phyloP scores from a whole-genome alignment of 2,113 vertebrate genomes.

The Nipponia nippon region DNA sequence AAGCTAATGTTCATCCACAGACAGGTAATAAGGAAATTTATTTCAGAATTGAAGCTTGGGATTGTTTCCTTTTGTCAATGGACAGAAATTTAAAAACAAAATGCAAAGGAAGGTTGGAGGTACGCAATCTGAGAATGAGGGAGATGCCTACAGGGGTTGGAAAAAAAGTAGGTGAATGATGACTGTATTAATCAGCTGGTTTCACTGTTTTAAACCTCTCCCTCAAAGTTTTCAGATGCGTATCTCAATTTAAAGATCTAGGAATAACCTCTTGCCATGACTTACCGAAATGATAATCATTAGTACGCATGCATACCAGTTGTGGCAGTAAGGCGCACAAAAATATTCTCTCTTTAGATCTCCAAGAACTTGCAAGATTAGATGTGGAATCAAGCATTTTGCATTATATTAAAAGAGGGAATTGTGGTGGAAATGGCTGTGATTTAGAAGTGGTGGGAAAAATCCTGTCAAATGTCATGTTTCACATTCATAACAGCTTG shows the following conservation, averaged over 20 bases:
- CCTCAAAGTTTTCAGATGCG: neutral
- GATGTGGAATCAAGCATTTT: neutral
- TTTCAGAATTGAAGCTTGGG: neutral
- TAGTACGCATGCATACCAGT: neutral
- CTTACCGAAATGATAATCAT: neutral
- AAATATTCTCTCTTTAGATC: neutral
- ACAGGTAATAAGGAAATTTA: neutral
- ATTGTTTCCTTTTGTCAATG: neutral
- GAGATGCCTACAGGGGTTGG: neutral
- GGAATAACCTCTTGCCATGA: neutral
- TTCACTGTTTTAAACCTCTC: neutral
- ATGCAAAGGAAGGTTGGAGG: neutral
- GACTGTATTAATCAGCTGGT: neutral
- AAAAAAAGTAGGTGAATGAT: neutral
- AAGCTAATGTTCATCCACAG: neutral
- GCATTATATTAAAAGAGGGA: slow-evolving; percentile 42
- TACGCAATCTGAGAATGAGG: neutral
- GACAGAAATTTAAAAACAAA: neutral
- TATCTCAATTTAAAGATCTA: neutral
- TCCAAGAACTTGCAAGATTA: neutral
- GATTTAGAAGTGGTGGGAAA: slow-evolving; percentile 24
- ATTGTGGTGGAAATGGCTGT: slow-evolving; percentile 47
- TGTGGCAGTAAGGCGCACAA: neutral
- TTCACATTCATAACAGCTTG: slow-evolving; percentile 65
- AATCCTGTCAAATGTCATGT: slow-evolving; percentile 68